Percentiles rank a stretch among this genome's conserved stretches.
Evolutionary conservation across 2,113 vertebrate genomes (phyloP).

Genomic region (Bothrops jararaca): DNA sequence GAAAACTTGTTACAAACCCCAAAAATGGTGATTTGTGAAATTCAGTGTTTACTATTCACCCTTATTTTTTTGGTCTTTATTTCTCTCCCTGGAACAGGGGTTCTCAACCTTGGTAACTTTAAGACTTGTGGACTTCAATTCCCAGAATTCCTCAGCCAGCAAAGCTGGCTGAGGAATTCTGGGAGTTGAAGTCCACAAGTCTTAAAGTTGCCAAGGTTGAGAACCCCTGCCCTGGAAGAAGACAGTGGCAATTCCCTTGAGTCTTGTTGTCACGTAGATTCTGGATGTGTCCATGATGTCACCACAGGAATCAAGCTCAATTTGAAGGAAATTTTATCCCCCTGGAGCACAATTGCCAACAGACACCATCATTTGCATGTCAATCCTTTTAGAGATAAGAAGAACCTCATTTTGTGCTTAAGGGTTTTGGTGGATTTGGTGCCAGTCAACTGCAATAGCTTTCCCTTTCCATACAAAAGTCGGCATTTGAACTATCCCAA

Average conservation of each 20-base stretch:
- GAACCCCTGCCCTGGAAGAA: neutral
- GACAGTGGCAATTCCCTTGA: neutral
- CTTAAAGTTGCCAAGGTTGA: no score
- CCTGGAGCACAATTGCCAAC: neutral
- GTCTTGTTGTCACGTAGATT: neutral
- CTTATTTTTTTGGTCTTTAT: neutral
- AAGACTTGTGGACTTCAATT: no score
- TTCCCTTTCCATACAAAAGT: neutral
- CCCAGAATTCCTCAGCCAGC: no score
- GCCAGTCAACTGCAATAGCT: neutral
- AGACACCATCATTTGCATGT: neutral
- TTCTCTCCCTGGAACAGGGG: neutral
- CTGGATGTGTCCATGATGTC: neutral
- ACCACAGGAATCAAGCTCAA: neutral
- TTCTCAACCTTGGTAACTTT: no score
- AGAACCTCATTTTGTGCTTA: neutral
- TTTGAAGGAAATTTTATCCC: neutral
- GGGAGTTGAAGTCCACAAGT: no score
- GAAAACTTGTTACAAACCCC: neutral
- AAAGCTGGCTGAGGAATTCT: no score
- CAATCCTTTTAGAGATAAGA: neutral
- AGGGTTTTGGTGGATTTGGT: neutral
- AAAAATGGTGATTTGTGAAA: neutral
- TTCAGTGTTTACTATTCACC: neutral
- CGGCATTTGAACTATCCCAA: neutral